Base-by-base conservation (phyloP, 64 coral and sea anemone genomes). In the Anthopleura sola region DNA sequence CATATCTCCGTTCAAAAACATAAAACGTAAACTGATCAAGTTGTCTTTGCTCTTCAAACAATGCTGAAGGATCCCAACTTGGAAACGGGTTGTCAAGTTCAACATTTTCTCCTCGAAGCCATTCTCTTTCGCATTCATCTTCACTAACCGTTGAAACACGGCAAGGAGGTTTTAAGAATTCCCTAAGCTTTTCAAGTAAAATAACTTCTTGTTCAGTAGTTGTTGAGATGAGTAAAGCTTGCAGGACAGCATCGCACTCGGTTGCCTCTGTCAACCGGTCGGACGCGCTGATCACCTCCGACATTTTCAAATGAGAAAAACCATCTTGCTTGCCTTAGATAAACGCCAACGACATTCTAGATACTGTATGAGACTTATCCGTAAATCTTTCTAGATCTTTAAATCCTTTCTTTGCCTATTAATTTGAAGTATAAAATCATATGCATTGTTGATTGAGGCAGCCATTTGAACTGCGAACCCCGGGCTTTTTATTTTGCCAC, bases 1-100 rank as follows among this genome's bases (percentile, higher is more conserved):
- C 97, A 75, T 91, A 99, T 68, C 97, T 87, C 32, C 97, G 83
- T 62, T 99, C 97, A 86, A 95, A 95, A 55, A 95, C 84, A 85
- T 99, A 99, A 76, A 95, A 99, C 18, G 97, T 99, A 49, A 99
- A 99, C 29, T 54, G 49, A 37, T 95, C 84, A 1, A 99, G 85
- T 34, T 94, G 79, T 56, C 91, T 60, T 56, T 99, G 97, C 24
- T 34, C 36, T 60, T 66, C 80, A 31, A 92, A 68, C n/a, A 89
- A 75, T 46, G 84, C 76, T 90, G 91, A 89, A 39, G 97, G 97
- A 49, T 75, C 75, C 79, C 75, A 89, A 29, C 56, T 77, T 24
- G 97, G 97, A 87, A 95, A 99, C 21, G 97, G 97, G 78, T 99
- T 92, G 6, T 68, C 80, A 82, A 49, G 39, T 13, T 90, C 87